Base-by-base conservation (phyloP, 2,888 invertebrate species). In the Phania funesta region DNA sequence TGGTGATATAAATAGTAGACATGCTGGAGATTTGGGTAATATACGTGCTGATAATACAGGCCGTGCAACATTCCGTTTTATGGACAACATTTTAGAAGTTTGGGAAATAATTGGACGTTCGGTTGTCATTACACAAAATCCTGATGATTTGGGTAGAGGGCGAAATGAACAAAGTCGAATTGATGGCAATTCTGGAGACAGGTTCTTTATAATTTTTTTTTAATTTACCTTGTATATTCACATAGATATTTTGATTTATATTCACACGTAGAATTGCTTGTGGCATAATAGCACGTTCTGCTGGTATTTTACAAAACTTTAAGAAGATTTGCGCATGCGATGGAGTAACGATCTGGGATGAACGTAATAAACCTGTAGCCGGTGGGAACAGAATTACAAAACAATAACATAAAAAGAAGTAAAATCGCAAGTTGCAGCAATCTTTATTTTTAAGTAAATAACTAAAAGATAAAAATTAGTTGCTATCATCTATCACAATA, bases 281-380 rank as follows among this genome's bases (percentile, higher is more conserved):
- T 90, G 98, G 97, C 0, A 94, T 98, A 9, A 96, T 98, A 85
- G 97, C 97, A 0, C 93, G 97, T 35, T 96, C 97, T 0, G 96
- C 98, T 0, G 97, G 97, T 0, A 91, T 98, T 8, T 95, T 96
- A 88, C 93, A 97, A 90, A 98, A 98, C 89, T 93, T 95, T 1
- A 98, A 98, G 88, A 94, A 94, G 11, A 95, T 98, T 68, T 98
- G 98, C 91, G 95, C 96, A 1, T 98, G 98, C 91, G 97, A 97
- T 92, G 98, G 98, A 0, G 93, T 96, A 0, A 94, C 96, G 0
- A 92, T 98, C 9, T 98, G 98, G 98, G 96, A 98, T 88, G 98
- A 98, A 90, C 91, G 94, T 54, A 93, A 94, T 80, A 92, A 92
- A 56, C 94, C 94, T 3, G 54, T 88, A 38, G 91, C 90, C 0